Evolutionary conservation across 2,113 vertebrate species (phyloP).

Genomic region (Terrapene triunguis): DNA sequence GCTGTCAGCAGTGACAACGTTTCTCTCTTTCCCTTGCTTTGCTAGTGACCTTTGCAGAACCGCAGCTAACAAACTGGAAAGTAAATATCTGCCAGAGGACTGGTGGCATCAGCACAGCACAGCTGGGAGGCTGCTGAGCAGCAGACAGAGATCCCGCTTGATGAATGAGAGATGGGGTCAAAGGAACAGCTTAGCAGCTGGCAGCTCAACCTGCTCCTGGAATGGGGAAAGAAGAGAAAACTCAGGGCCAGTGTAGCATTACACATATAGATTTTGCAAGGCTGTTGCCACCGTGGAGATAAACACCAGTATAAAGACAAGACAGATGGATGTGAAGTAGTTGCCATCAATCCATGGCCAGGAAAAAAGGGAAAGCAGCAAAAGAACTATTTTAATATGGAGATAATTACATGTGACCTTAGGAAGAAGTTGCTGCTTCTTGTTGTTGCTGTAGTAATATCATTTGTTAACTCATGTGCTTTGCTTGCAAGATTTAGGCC

Average conservation of each 20-base stretch:
- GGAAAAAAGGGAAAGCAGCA: fast-evolving
- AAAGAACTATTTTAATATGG: neutral
- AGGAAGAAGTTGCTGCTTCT: neutral
- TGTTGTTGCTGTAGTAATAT: neutral
- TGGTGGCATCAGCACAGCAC: fast-evolving
- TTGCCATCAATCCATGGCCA: neutral
- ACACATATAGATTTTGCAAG: neutral
- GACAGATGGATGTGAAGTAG: too few relatives aligned
- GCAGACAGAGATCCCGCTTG: fast-evolving
- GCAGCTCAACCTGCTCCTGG: fast-evolving
- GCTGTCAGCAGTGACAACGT: neutral
- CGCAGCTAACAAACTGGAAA: neutral
- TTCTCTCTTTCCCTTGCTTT: fast-evolving
- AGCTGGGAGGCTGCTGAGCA: neutral
- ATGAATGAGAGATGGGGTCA: neutral
- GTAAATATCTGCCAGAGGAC: neutral
- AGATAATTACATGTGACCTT: neutral
- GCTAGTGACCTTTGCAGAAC: neutral
- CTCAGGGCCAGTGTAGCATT: fast-evolving
- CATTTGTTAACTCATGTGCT: neutral
- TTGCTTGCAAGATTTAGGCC: neutral
- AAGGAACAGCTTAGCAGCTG: neutral
- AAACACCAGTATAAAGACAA: fast-evolving
- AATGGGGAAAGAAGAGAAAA: fast-evolving
- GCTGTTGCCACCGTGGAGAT: neutral